Evolutionary conservation across 2,888 invertebrate species (phyloP).

Genomic region (Xestia c-nigrum): DNA sequence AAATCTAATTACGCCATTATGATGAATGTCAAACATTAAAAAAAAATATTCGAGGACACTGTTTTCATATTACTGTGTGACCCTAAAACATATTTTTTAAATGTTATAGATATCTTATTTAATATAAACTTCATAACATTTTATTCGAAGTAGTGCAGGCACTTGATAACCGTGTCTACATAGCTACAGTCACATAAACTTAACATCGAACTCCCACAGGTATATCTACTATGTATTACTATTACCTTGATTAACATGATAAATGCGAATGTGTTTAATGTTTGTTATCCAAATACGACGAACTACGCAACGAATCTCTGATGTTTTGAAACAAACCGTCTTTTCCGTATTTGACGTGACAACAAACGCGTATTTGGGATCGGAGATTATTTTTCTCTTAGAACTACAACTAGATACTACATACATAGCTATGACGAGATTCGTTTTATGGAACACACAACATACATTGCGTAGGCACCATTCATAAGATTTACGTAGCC

Average conservation of each 20-base stretch:
- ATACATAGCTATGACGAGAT: constrained; percentile 66
- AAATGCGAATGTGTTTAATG: constrained; percentile 53
- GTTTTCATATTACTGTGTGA: constrained; percentile 22
- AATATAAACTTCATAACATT: constrained; percentile 61
- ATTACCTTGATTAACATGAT: constrained; percentile 48
- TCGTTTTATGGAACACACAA: constrained; percentile 54
- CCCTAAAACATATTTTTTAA: constrained; percentile 25
- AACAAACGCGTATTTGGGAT: constrained; percentile 29
- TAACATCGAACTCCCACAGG: constrained; percentile 25
- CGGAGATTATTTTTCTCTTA: constrained; percentile 50
- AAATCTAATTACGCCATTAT: constrained; percentile 31
- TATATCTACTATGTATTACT: constrained; percentile 26
- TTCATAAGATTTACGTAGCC: constrained; percentile 56
- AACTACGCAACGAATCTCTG: constrained; percentile 41
- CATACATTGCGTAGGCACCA: constrained; percentile 52
- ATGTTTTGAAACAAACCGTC: constrained; percentile 13
- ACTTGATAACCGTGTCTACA: constrained; percentile 50
- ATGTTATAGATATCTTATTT: constrained; percentile 55
- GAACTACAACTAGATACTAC: constrained; percentile 57
- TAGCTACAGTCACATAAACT: constrained; percentile 44
- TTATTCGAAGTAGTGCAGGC: constrained; percentile 54
- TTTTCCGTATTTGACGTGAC: constrained; percentile 17
- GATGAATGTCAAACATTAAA: constrained; percentile 33
- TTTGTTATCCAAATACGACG: constrained; percentile 36
- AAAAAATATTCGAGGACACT: constrained; percentile 34